These are phyloP conservation scores for Calameuta pallipes DNA, from an alignment of 2,888 invertebrate genomes.

Conservation along the genomic window DNA sequence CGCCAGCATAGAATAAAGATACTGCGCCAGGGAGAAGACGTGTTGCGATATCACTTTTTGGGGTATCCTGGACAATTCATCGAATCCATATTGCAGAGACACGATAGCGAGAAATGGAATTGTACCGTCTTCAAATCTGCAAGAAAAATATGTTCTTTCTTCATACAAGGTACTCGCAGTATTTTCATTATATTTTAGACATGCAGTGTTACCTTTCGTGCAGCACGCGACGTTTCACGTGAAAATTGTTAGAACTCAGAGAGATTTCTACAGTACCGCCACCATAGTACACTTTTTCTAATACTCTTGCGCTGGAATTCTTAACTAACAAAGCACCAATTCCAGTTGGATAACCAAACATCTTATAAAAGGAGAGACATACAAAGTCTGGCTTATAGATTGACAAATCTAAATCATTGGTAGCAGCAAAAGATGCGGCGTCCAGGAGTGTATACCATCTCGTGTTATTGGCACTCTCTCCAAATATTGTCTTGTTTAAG, in stretches of 20 bases:
- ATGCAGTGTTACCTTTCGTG: conserved; percentile 76
- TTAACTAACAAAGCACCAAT: conserved; percentile 88
- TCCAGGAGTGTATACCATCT: conserved; percentile 86
- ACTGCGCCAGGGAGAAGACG: conserved; percentile 81
- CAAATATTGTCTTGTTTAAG: conserved; percentile 64
- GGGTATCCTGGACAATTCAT: conserved; percentile 71
- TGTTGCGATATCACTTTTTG: conserved; percentile 78
- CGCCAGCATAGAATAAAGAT: conserved; percentile 75
- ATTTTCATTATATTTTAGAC: not conserved
- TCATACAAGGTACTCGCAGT: not conserved
- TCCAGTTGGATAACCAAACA: conserved; percentile 96
- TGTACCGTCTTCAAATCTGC: conserved; percentile 95
- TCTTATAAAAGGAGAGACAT: conserved; percentile 94
- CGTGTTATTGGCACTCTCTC: conserved; percentile 65
- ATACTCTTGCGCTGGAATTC: conserved; percentile 71
- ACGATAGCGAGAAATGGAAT: conserved; percentile 87
- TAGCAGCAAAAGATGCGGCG: conserved; percentile 85
- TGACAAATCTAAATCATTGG: conserved; percentile 81
- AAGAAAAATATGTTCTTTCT: conserved; percentile 42
- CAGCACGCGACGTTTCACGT: conserved; percentile 76
- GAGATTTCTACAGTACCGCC: conserved; percentile 94
- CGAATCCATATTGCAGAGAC: conserved; percentile 85
- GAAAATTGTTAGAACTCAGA: conserved; percentile 77
- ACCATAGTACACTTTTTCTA: conserved; percentile 86
- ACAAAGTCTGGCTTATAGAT: conserved; percentile 87